Base-by-base conservation (phyloP, 2,113 vertebrate genomes). In the Saccopteryx leptura region DNA sequence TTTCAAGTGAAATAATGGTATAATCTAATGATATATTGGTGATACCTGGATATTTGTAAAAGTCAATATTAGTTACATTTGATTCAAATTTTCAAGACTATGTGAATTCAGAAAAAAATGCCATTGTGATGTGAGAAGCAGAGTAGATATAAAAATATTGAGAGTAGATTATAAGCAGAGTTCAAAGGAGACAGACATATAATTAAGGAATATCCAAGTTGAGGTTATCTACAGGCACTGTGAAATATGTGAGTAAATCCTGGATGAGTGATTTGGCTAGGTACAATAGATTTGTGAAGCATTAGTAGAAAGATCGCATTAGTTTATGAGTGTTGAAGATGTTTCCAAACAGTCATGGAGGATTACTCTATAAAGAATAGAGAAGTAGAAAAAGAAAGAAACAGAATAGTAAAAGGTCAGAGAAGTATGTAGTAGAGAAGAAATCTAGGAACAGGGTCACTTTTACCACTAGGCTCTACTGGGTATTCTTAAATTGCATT, bases 21-120 rank as follows among this genome's bases (percentile, higher is more conserved):
- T 54, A 86, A 72, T 24, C 15, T 80, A 17, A 71, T 63, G 26
- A 26, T 18, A 63, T 2, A 85, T 56, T 14, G 18, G 24, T 86
- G 63, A 65, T n/a, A 48, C 63, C 10, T 19, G 19, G 2, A 79
- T 78, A 86, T 63, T 56, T 86, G 39, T 39, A 69, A 48, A 86
- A 48, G n/a, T 52, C n/a, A 61, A 60, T 65, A 74, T 28, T 19
- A 66, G 65, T n/a, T 65, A 66, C 80, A 65, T 65, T 50, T 56
- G 14, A 80, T 95, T 88, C 46, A 63, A 91, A 48, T 71, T 78
- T 65, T 92, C 48, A 85, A 10, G 28, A 79, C 61, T 48, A 58
- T 84, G 26, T 79, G 28, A 65, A 63, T 76, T 54, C 19, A 60
- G 52, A 39, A 21, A 17, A 8, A 65, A 71, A 21, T 24, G 11